Conservation (phyloP, 2,888 invertebrate species). For the Callinectes sapidus region DNA sequence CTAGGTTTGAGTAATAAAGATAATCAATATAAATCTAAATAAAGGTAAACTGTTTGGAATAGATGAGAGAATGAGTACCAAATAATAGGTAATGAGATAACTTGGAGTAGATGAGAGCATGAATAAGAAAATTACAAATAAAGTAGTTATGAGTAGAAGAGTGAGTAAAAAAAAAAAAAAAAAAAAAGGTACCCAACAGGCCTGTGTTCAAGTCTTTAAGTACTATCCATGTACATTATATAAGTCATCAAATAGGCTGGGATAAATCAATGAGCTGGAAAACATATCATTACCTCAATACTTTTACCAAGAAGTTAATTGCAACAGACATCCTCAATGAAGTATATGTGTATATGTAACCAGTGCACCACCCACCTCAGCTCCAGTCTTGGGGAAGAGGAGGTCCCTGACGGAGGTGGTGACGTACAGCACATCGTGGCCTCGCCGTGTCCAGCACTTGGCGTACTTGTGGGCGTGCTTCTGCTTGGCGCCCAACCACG, state of each 20-base stretch:
- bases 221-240: too few species aligned
- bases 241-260: too few species aligned
- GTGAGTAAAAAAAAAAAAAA: neutral
- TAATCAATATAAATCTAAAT: too few species aligned
- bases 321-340: too few species aligned
- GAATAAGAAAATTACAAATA: neutral
- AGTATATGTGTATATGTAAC: too few species aligned
- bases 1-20: neutral
- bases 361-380: slow-evolving; percentile 71
- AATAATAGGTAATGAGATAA: too few species aligned
- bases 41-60: too few species aligned
- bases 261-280: too few species aligned
- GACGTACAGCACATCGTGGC: slow-evolving; percentile 70
- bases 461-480: slow-evolving; percentile 71
- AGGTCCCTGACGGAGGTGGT: slow-evolving; percentile 70
- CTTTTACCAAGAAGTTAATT: too few species aligned
- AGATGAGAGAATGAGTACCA: too few species aligned
- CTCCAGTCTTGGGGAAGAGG: slow-evolving; percentile 67
- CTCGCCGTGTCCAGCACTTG: slow-evolving; percentile 68
- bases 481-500: slow-evolving; percentile 72
- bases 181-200: slow-evolving; percentile 39
- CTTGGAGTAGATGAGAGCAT: neutral
- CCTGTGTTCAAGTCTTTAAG: too few species aligned
- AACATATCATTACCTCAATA: too few species aligned
- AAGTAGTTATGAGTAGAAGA: neutral